Evolutionary conservation across 2,113 vertebrate genomes (phyloP).

Genomic region (Protobothrops mucrosquamatus): DNA sequence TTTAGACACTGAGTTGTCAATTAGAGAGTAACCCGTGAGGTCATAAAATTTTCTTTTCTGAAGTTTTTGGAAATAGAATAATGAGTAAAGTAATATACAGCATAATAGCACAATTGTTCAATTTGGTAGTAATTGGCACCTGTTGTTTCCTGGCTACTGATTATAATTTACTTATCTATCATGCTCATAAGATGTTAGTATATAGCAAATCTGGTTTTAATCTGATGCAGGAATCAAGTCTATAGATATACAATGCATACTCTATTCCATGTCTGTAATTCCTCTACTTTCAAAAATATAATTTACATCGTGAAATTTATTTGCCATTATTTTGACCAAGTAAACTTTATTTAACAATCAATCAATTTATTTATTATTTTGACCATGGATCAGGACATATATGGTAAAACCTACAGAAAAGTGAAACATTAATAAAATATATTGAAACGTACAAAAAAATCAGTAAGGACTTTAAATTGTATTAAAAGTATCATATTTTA

Average conservation of each 20-base stretch:
- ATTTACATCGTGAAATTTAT: neutral
- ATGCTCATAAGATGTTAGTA: neutral
- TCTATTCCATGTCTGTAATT: neutral
- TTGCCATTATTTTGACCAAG: neutral
- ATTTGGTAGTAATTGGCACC: neutral
- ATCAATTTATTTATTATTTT: neutral
- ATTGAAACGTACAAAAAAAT: neutral
- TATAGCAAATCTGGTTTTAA: neutral
- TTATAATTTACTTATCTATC: neutral
- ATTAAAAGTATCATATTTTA: neutral
- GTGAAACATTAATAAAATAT: neutral
- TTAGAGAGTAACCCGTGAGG: neutral
- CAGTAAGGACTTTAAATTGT: neutral
- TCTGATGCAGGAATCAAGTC: neutral
- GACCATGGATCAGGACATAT: neutral
- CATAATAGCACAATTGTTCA: neutral
- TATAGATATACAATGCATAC: neutral
- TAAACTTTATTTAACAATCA: neutral
- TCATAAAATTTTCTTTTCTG: neutral
- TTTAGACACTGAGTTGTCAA: slow-evolving; percentile 16
- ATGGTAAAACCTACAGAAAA: neutral
- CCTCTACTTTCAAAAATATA: neutral
- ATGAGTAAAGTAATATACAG: slow-evolving; percentile 5
- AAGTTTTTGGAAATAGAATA: neutral
- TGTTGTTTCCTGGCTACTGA: neutral